Evolutionary conservation across 30 jellyfish, hydroid and myxozoan species (phyloP).

Genomic region (Cassiopea andromeda): DNA sequence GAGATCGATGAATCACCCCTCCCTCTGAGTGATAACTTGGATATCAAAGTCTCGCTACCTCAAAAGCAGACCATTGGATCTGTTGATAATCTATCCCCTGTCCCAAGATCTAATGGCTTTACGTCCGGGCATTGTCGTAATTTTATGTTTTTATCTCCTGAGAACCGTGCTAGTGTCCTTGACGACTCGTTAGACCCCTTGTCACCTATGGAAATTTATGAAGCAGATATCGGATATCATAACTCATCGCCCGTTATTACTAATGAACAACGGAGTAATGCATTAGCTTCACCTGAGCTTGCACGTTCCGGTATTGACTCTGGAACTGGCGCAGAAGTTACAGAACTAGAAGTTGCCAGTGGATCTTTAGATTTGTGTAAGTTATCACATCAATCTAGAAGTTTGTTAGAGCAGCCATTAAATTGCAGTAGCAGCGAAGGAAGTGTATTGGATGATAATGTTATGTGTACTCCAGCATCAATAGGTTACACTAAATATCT

Average conservation of each 20-base stretch:
- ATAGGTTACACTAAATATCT: neutral
- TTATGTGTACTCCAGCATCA: slow-evolving; percentile 47
- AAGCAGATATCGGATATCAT: neutral
- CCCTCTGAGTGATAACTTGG: slow-evolving; percentile 10
- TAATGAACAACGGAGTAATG: neutral
- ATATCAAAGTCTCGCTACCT: neutral
- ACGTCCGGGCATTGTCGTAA: neutral
- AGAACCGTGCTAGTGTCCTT: neutral
- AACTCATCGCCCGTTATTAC: neutral
- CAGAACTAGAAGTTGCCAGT: neutral
- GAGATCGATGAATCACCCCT: slow-evolving; percentile 27
- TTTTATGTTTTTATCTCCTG: neutral
- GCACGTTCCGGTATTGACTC: neutral
- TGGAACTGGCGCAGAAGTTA: neutral
- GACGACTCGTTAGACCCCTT: neutral
- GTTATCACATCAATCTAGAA: neutral
- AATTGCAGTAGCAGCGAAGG: neutral
- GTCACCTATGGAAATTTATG: slow-evolving; percentile 53
- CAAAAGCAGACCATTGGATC: neutral
- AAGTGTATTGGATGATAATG: neutral
- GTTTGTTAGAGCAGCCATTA: neutral
- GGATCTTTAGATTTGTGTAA: neutral
- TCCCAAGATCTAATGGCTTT: neutral
- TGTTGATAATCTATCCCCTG: slow-evolving; percentile 44
- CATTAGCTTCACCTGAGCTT: neutral